Conservation (phyloP, 2,113 vertebrate genomes). For the Lagopus leucura region DNA sequence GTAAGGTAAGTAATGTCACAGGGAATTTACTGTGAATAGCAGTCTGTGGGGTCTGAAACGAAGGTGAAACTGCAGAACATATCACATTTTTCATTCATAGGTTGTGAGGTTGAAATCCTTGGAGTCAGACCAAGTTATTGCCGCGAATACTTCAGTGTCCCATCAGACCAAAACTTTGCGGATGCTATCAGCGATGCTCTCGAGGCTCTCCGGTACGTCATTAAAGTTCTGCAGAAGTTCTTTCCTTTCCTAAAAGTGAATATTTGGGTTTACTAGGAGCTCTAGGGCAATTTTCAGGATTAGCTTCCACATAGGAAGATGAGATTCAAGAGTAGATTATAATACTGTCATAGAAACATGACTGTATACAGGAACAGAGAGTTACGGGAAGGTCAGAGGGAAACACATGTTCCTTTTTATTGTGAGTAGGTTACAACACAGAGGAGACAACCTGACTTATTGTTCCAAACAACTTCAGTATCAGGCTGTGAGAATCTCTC, state of each 20-base stretch:
- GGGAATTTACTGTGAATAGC: not conserved
- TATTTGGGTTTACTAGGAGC: not conserved
- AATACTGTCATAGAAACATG: not conserved
- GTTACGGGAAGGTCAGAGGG: not conserved
- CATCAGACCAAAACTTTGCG: slow-evolving; percentile 84
- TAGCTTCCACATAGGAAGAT: not conserved
- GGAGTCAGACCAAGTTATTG: slow-evolving; percentile 87
- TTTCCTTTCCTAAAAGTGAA: not conserved
- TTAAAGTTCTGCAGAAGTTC: accelerated
- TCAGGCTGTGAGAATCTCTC: not conserved
- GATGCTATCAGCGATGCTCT: slow-evolving; percentile 85
- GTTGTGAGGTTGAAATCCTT: slow-evolving; percentile 94
- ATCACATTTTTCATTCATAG: slow-evolving; percentile 68
- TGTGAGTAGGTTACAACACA: not conserved
- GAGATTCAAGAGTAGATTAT: not conserved
- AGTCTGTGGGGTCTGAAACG: not conserved
- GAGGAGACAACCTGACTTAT: not conserved
- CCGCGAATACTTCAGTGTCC: slow-evolving; percentile 85
- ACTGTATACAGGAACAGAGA: accelerated
- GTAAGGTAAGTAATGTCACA: not conserved
- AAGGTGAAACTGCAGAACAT: not conserved
- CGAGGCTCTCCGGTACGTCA: slow-evolving; percentile 81
- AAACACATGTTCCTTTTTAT: not conserved
- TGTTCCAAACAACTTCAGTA: not conserved
- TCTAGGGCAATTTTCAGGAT: not conserved